A percentile compares a stretch with the other conserved stretches of the same genome.
Conservation (phyloP, 2,888 invertebrate species). For the Campopleginae sp. region DNA sequence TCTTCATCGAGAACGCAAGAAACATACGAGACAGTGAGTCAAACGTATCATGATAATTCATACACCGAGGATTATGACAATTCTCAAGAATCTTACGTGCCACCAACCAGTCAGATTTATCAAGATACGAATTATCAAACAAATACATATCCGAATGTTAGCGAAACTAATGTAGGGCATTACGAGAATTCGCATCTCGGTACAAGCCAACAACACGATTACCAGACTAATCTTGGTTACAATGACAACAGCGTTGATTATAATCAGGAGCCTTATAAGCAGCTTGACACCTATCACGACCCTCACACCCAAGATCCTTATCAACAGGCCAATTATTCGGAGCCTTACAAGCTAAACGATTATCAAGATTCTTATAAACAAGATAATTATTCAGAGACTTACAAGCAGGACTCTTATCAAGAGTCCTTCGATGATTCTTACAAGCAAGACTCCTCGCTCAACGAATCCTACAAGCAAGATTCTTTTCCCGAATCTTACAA, state of each 20-base stretch:
- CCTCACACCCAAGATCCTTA: slow-evolving; percentile 54
- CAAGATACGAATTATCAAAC: slow-evolving; percentile 72
- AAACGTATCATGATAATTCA: slow-evolving; percentile 63
- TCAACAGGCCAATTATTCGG: slow-evolving; percentile 18
- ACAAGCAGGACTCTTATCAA: slow-evolving; percentile 62
- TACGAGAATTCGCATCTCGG: slow-evolving; percentile 69
- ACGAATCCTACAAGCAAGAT: slow-evolving; percentile 56
- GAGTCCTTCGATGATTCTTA: slow-evolving; percentile 64
- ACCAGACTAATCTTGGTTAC: slow-evolving; percentile 72
- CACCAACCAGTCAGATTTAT: slow-evolving; percentile 68
- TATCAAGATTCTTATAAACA: slow-evolving; percentile 56
- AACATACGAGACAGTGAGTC: slow-evolving; percentile 51
- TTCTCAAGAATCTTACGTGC: slow-evolving; percentile 44
- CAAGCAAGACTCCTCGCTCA: slow-evolving; percentile 49
- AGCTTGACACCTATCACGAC: slow-evolving; percentile 52
- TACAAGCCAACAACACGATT: slow-evolving; percentile 74
- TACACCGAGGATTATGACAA: slow-evolving; percentile 64
- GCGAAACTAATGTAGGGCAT: slow-evolving; percentile 73
- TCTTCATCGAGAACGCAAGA: slow-evolving; percentile 50
- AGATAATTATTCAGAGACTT: slow-evolving; percentile 64
- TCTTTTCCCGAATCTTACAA: slow-evolving; percentile 55
- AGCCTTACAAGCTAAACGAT: slow-evolving; percentile 51
- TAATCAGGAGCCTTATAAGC: slow-evolving; percentile 59
- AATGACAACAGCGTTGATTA: slow-evolving; percentile 77
- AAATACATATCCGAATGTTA: slow-evolving; percentile 78